These are phyloP conservation scores for Drosophila neonasuta DNA, from an alignment of 2,888 invertebrate species.

Conservation along the genomic window DNA sequence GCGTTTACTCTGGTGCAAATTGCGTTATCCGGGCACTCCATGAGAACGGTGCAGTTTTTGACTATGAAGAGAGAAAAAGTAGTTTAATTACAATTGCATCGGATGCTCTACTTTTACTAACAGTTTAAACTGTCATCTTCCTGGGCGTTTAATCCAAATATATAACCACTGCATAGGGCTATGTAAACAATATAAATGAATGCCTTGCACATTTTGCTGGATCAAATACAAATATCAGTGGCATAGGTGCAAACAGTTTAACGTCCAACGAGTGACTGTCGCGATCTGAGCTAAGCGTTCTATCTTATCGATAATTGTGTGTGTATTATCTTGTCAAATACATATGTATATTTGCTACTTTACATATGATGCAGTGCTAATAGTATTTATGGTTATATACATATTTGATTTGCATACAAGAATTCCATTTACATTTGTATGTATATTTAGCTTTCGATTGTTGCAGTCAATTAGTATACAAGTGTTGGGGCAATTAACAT, in stretches of 20 bases:
- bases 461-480: slow-evolving; percentile 10
- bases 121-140: slow-evolving; percentile 15
- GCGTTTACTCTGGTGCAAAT: slow-evolving; percentile 34
- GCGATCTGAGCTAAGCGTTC: slow-evolving; percentile 2
- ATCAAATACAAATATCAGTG: slow-evolving; percentile 13
- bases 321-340: slow-evolving; percentile 26
- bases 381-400: neutral
- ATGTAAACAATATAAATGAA: slow-evolving; percentile 39
- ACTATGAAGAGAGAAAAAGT: slow-evolving; percentile 26
- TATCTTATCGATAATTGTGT: slow-evolving; percentile 39
- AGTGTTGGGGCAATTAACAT: slow-evolving; percentile 15
- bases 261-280: slow-evolving; percentile 25
- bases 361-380: slow-evolving; percentile 2
- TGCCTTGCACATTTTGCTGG: slow-evolving; percentile 41
- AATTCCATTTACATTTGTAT: neutral
- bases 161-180: slow-evolving; percentile 18
- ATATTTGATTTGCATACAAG: neutral
- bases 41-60: slow-evolving; percentile 27
- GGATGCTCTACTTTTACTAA: slow-evolving; percentile 17
- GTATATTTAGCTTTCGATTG: neutral
- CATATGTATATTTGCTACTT: neutral
- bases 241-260: slow-evolving; percentile 20
- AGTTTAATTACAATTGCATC: neutral
- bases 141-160: slow-evolving; percentile 15
- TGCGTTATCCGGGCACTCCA: slow-evolving; percentile 46